phyloP scores from a whole-genome alignment of 2,797 vertebrate genomes.

The Poeciliopsis paucimaculata region DNA sequence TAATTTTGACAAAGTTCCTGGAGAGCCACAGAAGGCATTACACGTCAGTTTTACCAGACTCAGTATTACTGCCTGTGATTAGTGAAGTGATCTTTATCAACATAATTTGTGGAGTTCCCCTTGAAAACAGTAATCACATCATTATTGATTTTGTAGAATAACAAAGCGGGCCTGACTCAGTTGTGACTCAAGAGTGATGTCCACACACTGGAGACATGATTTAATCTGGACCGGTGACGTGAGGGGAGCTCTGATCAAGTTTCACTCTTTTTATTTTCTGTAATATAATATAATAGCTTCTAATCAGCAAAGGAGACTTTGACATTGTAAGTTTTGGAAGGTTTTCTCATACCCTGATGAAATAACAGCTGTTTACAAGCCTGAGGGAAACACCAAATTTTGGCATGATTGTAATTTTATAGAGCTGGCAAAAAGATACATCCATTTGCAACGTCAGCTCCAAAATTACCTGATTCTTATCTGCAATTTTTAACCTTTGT shows the following conservation, averaged over 20 bases:
- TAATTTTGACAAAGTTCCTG: constrained; percentile 10
- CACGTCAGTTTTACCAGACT: not conserved
- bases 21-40: constrained; percentile 18
- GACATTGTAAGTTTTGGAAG: constrained; percentile 30
- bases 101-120: constrained; percentile 13
- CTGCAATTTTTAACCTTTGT: constrained; percentile 2
- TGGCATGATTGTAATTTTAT: constrained; percentile 5
- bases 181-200: not conserved
- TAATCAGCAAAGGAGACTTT: constrained; percentile 14
- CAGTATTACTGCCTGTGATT: constrained; percentile 3
- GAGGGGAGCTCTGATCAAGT: not conserved
- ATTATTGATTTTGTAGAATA: constrained; percentile 10
- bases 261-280: constrained; percentile 12
- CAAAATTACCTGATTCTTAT: constrained; percentile 19
- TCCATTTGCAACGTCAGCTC: constrained; percentile 1
- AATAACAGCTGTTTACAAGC: constrained; percentile 32
- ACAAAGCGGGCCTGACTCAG: constrained; percentile 8
- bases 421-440: not conserved
- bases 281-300: constrained; percentile 11
- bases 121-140: constrained; percentile 17
- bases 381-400: constrained; percentile 13
- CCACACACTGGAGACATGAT: constrained; percentile 16
- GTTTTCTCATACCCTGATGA: constrained; percentile 6
- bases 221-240: constrained; percentile 18
- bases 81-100: not conserved